A percentile compares a stretch with the other conserved stretches of the same genome.
These are phyloP conservation scores for Steatocranus sp. DNA, from an alignment of 2,797 vertebrate species.

Conservation along the genomic window DNA sequence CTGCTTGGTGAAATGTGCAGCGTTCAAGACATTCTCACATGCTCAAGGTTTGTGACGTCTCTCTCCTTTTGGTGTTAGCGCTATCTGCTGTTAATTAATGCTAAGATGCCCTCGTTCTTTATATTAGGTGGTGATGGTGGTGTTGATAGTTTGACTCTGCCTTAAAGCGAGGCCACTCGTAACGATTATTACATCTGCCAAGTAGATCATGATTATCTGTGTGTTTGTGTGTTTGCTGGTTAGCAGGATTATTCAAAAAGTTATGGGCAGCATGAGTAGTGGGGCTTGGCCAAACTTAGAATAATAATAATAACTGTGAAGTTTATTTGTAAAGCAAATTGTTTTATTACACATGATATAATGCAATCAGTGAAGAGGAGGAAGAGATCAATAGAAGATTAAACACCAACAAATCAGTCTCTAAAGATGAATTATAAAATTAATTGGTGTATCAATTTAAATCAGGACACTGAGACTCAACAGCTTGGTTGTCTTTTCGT, in stretches of 20 bases:
- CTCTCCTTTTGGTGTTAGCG: fast-evolving
- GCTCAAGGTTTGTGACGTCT: fast-evolving
- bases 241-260: background rate
- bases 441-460: background rate
- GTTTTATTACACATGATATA: fast-evolving
- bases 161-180: background rate
- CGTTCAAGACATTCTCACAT: fast-evolving
- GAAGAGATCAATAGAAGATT: background rate
- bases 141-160: background rate
- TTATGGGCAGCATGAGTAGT: fast-evolving
- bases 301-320: background rate
- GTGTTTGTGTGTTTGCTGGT: background rate
- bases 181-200: too few relatives aligned
- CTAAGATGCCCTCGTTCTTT: background rate
- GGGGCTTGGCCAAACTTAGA: background rate
- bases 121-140: background rate
- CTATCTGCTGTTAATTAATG: background rate
- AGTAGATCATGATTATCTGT: too few relatives aligned
- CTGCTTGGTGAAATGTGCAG: background rate
- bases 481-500: background rate
- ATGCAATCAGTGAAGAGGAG: fast-evolving
- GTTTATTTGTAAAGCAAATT: background rate
- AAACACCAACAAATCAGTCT: fast-evolving
- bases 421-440: background rate
- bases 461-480: background rate